Conservation (phyloP, 2,113 vertebrate genomes). For the Peucedramus taeniatus region DNA sequence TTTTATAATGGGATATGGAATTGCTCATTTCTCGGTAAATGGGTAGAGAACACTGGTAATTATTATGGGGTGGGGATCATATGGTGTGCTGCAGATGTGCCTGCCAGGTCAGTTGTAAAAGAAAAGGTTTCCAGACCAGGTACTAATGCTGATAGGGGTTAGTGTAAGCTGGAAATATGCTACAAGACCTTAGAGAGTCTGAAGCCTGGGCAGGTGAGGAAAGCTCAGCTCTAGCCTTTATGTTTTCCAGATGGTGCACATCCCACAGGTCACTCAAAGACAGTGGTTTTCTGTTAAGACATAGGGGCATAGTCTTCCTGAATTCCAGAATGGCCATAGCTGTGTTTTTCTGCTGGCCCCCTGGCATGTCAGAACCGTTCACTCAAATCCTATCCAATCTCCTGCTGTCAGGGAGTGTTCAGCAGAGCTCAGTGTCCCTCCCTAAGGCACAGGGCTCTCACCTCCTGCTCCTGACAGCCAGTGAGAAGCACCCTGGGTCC, state of each 20-base stretch:
- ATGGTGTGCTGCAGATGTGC: not conserved
- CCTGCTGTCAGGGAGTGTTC: not conserved
- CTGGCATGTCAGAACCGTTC: too few relatives aligned
- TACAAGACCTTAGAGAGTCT: not conserved
- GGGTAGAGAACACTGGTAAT: not conserved
- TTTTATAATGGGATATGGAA: not conserved
- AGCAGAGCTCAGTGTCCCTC: not conserved
- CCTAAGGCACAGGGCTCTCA: not conserved
- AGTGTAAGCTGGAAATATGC: not conserved
- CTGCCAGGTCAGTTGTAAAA: not conserved
- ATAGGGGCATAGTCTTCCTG: not conserved
- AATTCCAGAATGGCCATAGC: not conserved
- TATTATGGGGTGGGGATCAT: not conserved
- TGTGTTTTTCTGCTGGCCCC: not conserved
- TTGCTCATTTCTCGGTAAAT: not conserved
- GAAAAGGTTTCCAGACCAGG: not conserved
- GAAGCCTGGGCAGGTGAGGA: not conserved
- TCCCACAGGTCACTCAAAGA: not conserved
- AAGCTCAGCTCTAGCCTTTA: not conserved
- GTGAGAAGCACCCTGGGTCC: not conserved
- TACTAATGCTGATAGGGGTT: not conserved
- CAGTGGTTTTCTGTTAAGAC: not conserved
- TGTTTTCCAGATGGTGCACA: not conserved
- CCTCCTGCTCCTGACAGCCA: not conserved
- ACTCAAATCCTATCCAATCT: not conserved